Evolutionary conservation across 2,113 vertebrate species (phyloP).

Genomic region (Orycteropus afer): DNA sequence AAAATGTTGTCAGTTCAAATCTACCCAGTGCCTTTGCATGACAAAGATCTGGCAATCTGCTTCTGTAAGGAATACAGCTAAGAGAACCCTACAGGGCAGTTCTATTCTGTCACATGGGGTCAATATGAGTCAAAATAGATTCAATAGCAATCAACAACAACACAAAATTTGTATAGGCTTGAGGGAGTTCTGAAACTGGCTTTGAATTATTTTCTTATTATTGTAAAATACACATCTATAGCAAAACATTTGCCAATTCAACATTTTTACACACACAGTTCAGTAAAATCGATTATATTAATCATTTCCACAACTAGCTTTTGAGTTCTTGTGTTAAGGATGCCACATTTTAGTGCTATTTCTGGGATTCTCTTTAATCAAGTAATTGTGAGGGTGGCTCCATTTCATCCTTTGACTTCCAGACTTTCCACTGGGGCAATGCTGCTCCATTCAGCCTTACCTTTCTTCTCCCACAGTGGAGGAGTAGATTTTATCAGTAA

Average conservation of each 20-base stretch:
- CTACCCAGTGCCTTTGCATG: background rate
- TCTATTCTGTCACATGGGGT: background rate
- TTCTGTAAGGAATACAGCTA: background rate
- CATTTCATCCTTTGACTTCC: no score
- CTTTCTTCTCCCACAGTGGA: background rate
- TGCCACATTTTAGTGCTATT: background rate
- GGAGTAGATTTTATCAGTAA: background rate
- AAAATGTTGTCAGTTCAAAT: background rate
- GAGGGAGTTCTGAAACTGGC: background rate
- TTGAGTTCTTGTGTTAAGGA: background rate
- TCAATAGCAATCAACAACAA: background rate
- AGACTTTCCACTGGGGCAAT: background rate
- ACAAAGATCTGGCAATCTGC: background rate
- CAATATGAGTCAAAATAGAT: background rate
- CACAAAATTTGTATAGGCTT: no score
- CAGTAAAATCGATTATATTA: background rate
- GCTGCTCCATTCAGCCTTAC: background rate
- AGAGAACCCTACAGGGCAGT: background rate
- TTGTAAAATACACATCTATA: background rate
- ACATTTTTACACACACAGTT: background rate
- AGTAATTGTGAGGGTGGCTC: background rate
- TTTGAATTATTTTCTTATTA: background rate
- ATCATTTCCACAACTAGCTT: background rate
- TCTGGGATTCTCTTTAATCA: background rate
- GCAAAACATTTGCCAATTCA: background rate